Percentiles rank a stretch among this genome's conserved stretches.
These are phyloP conservation scores for Nannospalax galili DNA, from an alignment of 2,113 vertebrate genomes.

Conservation along the genomic window DNA sequence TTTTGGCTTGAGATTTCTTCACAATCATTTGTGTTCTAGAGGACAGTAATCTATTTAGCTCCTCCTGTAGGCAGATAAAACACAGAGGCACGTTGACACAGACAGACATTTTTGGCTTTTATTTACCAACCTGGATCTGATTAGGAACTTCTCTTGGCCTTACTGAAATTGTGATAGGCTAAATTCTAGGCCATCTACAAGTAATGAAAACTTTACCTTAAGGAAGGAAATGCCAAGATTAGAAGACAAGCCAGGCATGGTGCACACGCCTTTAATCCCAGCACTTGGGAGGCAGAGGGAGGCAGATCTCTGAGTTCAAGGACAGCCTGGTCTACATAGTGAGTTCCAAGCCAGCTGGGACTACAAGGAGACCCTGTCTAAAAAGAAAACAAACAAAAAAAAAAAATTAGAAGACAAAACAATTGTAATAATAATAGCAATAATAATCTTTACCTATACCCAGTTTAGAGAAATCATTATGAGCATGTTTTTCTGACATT, in stretches of 20 bases:
- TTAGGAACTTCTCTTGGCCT: neutral
- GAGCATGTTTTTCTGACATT: neutral
- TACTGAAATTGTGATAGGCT: neutral
- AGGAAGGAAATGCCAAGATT: neutral
- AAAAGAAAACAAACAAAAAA: too few relatives aligned
- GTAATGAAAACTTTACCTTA: neutral
- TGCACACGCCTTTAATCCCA: too few relatives aligned
- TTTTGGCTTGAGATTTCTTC: neutral
- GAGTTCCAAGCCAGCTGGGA: too few relatives aligned
- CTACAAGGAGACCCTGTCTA: too few relatives aligned
- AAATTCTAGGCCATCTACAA: neutral
- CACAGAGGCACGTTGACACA: neutral
- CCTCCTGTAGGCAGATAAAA: neutral
- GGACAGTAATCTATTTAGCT: neutral
- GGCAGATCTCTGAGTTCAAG: too few relatives aligned
- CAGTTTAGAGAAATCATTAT: neutral
- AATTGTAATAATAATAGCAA: neutral
- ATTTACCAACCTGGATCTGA: neutral
- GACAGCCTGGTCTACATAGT: too few relatives aligned
- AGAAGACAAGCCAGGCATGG: too few relatives aligned
- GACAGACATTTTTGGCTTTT: neutral
- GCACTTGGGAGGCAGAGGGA: too few relatives aligned
- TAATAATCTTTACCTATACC: too few relatives aligned
- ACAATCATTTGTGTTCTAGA: neutral
- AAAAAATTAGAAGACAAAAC: neutral